Evolutionary conservation across 2,113 vertebrate species (phyloP).

Genomic region (Azemiops feae): DNA sequence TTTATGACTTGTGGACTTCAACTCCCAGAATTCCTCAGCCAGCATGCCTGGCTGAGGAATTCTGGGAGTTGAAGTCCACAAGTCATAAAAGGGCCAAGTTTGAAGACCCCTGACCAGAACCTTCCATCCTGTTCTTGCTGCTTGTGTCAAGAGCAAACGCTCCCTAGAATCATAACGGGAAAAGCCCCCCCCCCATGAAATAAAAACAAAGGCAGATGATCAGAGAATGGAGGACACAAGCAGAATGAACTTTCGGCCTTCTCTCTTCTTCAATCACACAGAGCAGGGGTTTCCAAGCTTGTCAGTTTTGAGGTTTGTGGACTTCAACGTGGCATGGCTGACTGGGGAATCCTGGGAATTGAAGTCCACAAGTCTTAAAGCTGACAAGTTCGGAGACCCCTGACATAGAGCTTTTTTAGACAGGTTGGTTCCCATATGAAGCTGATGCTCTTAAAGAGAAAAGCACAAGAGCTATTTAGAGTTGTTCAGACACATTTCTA

Average conservation of each 20-base stretch:
- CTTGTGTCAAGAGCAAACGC: not conserved
- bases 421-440: not conserved
- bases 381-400: not conserved
- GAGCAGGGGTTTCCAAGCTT: too few relatives aligned
- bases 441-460: not conserved
- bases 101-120: too few relatives aligned
- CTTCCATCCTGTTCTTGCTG: not conserved
- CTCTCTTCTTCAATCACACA: not conserved
- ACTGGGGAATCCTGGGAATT: not conserved
- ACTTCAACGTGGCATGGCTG: too few relatives aligned
- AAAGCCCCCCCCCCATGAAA: not conserved
- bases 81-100: too few relatives aligned
- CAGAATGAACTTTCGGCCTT: not conserved
- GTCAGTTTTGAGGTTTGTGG: too few relatives aligned
- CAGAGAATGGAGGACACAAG: too few relatives aligned
- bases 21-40: not conserved
- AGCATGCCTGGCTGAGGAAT: not conserved
- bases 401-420: not conserved
- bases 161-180: rapidly evolving
- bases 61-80: not conserved
- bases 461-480: rapidly evolving
- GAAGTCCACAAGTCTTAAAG: not conserved
- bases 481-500: not conserved
- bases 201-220: too few relatives aligned
- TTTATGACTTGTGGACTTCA: not conserved